A percentile compares a stretch with the other conserved stretches of the same genome.
Evolutionary conservation across 2,113 vertebrate genomes (phyloP).

Genomic region (Antechinus flavipes): DNA sequence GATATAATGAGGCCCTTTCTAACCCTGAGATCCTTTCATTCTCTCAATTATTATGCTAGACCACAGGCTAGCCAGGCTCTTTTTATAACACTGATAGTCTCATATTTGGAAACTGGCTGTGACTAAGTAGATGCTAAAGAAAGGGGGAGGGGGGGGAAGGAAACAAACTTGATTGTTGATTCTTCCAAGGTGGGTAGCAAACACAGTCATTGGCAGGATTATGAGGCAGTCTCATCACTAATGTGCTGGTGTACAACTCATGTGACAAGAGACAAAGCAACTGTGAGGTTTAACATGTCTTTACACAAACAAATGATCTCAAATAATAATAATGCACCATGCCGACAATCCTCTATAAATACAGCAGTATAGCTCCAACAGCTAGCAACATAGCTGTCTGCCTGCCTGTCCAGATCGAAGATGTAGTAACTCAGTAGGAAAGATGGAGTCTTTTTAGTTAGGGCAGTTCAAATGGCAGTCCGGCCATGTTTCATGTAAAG

Average conservation of each 20-base stretch:
- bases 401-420: constrained; percentile 75
- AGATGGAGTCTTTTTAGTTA: constrained; percentile 64
- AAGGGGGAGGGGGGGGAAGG: constrained; percentile 63
- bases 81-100: constrained; percentile 39
- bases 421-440: constrained; percentile 68
- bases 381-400: constrained; percentile 76
- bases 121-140: constrained; percentile 53
- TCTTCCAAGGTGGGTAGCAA: constrained; percentile 68
- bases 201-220: constrained; percentile 76
- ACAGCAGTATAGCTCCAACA: constrained; percentile 68
- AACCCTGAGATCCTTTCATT: not conserved
- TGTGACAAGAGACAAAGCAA: constrained; percentile 80
- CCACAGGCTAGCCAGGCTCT: not conserved
- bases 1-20: not conserved
- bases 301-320: constrained; percentile 77
- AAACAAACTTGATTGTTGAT: constrained; percentile 55
- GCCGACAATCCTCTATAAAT: constrained; percentile 76
- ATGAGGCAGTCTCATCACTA: constrained; percentile 64
- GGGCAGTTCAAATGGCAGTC: constrained; percentile 73
- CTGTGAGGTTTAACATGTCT: constrained; percentile 77
- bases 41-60: not conserved
- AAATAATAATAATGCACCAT: constrained; percentile 61
- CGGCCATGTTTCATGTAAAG: constrained; percentile 67
- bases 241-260: constrained; percentile 69
- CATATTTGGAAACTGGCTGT: constrained; percentile 29